Evolutionary conservation across 30 jellyfish, hydroid and myxozoan species (phyloP).

Genomic region (Sanderia malayensis): DNA sequence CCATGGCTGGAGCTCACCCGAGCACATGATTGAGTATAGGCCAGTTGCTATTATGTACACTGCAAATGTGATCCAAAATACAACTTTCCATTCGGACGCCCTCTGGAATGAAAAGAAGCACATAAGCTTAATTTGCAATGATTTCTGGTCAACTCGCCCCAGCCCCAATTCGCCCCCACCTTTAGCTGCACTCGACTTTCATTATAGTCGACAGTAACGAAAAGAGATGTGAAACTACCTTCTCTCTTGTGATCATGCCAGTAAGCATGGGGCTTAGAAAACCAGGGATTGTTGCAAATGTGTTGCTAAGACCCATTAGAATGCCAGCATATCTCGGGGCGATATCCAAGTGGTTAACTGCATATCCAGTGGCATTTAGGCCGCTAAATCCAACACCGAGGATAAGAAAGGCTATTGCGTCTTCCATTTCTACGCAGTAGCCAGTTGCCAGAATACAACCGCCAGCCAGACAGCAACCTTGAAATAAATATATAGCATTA

Average conservation of each 20-base stretch:
- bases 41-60: slow-evolving; percentile 69
- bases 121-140: too few species aligned
- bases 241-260: slow-evolving; percentile 69
- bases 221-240: too few species aligned
- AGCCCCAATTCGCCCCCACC: too few species aligned
- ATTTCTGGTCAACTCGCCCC: too few species aligned
- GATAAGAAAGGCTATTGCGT: slow-evolving; percentile 82
- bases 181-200: too few species aligned
- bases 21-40: slow-evolving; percentile 74
- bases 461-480: slow-evolving; percentile 91
- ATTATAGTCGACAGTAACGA: too few species aligned
- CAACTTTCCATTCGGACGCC: slow-evolving; percentile 85
- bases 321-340: slow-evolving; percentile 96
- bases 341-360: slow-evolving; percentile 85
- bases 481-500: too few species aligned
- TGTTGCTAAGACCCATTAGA: slow-evolving; percentile 83
- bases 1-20: slow-evolving; percentile 89
- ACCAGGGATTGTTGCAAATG: slow-evolving; percentile 94
- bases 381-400: slow-evolving; percentile 97
- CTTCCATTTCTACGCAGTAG: slow-evolving; percentile 75
- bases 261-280: slow-evolving; percentile 90
- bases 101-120: slow-evolving; percentile 28
- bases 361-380: slow-evolving; percentile 90
- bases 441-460: slow-evolving; percentile 80
- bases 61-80: slow-evolving; percentile 85